A percentile compares a stretch with the other conserved stretches of the same genome.
Conservation (phyloP, 1,140 invertebrate genomes). For the Bombus impatiens region DNA sequence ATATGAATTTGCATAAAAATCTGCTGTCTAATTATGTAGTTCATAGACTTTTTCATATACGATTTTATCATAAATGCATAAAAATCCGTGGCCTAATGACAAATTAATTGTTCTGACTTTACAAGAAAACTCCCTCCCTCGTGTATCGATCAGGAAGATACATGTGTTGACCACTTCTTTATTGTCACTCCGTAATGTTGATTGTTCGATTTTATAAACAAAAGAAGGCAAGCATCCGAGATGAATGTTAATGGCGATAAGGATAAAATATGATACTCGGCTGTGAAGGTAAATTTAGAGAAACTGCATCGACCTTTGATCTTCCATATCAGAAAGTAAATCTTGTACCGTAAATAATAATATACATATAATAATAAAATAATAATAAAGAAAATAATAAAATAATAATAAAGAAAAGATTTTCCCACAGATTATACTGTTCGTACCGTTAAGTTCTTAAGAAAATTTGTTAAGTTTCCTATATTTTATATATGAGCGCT, state of each 20-base stretch:
- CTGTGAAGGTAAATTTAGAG: too few relatives aligned
- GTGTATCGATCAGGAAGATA: neutral
- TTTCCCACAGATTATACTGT: neutral
- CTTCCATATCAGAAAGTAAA: neutral
- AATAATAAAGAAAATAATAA: too few relatives aligned
- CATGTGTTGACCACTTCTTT: neutral
- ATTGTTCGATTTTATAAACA: neutral
- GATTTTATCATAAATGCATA: too few relatives aligned
- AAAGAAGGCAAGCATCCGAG: neutral
- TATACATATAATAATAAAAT: too few relatives aligned
- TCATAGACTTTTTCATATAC: too few relatives aligned
- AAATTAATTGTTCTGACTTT: too few relatives aligned
- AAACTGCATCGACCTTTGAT: neutral
- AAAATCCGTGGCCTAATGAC: too few relatives aligned
- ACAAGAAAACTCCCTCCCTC: neutral
- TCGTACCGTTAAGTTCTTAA: too few relatives aligned
- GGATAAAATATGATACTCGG: neutral
- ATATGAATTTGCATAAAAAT: too few relatives aligned
- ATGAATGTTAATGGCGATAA: neutral
- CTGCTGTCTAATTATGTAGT: too few relatives aligned
- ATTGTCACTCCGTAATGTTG: neutral
- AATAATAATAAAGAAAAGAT: neutral
- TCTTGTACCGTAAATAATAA: neutral
- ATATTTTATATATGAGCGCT: too few relatives aligned
- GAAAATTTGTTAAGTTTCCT: neutral